phyloP scores from a whole-genome alignment of 2,888 invertebrate species.

The Tipula confusa region DNA sequence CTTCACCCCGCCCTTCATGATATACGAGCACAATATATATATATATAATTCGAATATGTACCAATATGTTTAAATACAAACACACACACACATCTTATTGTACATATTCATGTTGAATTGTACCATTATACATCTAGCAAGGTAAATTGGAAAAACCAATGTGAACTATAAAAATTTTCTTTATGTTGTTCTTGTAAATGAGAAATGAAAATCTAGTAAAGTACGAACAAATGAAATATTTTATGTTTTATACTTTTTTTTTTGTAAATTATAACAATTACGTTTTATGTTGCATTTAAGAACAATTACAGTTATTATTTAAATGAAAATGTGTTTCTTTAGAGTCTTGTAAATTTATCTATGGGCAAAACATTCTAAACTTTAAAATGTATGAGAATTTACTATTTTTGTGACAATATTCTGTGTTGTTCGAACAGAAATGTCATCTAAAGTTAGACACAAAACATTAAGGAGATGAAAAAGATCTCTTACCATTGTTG shows the following conservation, averaged over 20 bases:
- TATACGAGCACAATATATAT: no score
- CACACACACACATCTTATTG: neutral
- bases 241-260: no score
- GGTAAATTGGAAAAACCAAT: neutral
- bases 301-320: neutral
- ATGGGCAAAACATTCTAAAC: neutral
- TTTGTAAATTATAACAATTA: neutral
- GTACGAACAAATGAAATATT: neutral
- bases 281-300: neutral
- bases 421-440: neutral
- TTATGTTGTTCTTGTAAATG: neutral
- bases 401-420: neutral
- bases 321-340: neutral
- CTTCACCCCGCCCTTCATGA: no score
- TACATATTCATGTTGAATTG: neutral
- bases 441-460: neutral
- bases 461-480: neutral
- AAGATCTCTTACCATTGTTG: neutral
- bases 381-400: no score
- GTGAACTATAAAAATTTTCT: neutral
- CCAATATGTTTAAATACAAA: neutral
- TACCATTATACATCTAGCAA: neutral
- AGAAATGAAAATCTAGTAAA: neutral
- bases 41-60: no score
- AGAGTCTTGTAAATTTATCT: neutral